Percentiles rank a stretch among this genome's conserved stretches.
phyloP scores from a whole-genome alignment of 2,888 invertebrate species.

The Cataglyphis livida region DNA sequence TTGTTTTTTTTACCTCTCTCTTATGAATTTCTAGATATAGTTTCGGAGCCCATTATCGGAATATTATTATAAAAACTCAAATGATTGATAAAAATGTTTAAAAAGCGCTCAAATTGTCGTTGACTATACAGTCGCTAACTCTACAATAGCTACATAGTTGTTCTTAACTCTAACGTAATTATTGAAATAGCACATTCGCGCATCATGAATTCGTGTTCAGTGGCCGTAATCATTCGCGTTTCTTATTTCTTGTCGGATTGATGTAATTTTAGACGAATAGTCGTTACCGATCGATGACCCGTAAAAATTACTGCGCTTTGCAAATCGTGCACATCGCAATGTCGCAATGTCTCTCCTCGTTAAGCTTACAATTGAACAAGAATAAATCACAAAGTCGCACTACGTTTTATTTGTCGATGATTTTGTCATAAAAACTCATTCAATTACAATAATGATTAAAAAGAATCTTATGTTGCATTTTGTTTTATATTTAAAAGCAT shows the following conservation, averaged over 20 bases:
- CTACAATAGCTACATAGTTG: not conserved
- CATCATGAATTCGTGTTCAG: not conserved
- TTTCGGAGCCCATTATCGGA: not conserved
- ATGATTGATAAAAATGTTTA: not conserved
- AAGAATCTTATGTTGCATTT: not conserved
- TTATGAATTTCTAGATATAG: not conserved
- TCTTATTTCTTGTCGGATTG: not conserved
- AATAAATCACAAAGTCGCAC: not conserved
- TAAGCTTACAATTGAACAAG: not conserved
- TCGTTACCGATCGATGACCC: constrained; percentile 1
- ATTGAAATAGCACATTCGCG: not conserved
- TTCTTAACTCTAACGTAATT: not conserved
- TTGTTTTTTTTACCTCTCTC: not conserved
- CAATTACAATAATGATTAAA: not conserved
- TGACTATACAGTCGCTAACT: not conserved
- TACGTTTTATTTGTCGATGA: not conserved
- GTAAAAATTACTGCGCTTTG: constrained; percentile 4
- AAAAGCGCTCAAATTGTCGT: not conserved
- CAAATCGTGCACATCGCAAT: not conserved
- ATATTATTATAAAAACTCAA: not conserved
- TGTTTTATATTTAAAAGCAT: not conserved
- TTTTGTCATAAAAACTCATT: not conserved
- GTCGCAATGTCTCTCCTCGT: not conserved
- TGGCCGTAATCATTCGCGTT: not conserved
- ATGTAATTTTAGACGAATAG: constrained; percentile 18